Conservation (phyloP, 2,113 vertebrate species). For the Oryzias javanicus region DNA sequence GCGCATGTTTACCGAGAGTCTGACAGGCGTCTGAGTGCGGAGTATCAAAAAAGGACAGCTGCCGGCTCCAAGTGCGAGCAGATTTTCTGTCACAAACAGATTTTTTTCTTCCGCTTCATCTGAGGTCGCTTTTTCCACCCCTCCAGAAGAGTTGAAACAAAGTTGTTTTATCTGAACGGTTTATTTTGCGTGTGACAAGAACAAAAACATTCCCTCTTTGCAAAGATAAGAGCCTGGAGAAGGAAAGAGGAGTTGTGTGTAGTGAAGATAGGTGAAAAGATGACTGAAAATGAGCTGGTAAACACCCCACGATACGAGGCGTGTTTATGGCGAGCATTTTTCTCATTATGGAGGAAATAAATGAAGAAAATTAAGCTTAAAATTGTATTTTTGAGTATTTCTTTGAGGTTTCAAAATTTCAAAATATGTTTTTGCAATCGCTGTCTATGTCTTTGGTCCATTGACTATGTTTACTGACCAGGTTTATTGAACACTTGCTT, state of each 20-base stretch:
- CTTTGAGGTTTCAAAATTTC: too few relatives aligned
- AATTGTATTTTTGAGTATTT: too few relatives aligned
- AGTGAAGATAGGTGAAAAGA: too few relatives aligned
- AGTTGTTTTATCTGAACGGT: slow-evolving; percentile 31
- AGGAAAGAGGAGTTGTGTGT: slow-evolving; percentile 13
- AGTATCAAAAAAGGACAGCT: slow-evolving; percentile 35
- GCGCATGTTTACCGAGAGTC: slow-evolving; percentile 35
- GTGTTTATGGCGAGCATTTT: too few relatives aligned
- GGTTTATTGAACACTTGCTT: too few relatives aligned
- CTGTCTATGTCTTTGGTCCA: too few relatives aligned
- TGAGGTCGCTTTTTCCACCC: slow-evolving; percentile 19
- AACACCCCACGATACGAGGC: too few relatives aligned
- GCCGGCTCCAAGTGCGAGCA: slow-evolving; percentile 21
- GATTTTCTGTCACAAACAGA: slow-evolving; percentile 25
- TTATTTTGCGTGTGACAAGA: slow-evolving; percentile 39
- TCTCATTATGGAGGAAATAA: too few relatives aligned
- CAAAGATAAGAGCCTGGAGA: slow-evolving; percentile 43
- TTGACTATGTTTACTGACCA: too few relatives aligned
- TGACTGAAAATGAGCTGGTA: too few relatives aligned
- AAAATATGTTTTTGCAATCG: too few relatives aligned
- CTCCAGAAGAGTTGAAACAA: slow-evolving; percentile 35
- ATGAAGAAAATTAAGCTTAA: too few relatives aligned
- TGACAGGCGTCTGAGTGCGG: slow-evolving; percentile 30
- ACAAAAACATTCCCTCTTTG: slow-evolving; percentile 41
- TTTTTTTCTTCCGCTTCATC: slow-evolving; percentile 21